These are phyloP conservation scores for Rhinolophus sinicus DNA, from an alignment of 2,113 vertebrate species.

Conservation along the genomic window DNA sequence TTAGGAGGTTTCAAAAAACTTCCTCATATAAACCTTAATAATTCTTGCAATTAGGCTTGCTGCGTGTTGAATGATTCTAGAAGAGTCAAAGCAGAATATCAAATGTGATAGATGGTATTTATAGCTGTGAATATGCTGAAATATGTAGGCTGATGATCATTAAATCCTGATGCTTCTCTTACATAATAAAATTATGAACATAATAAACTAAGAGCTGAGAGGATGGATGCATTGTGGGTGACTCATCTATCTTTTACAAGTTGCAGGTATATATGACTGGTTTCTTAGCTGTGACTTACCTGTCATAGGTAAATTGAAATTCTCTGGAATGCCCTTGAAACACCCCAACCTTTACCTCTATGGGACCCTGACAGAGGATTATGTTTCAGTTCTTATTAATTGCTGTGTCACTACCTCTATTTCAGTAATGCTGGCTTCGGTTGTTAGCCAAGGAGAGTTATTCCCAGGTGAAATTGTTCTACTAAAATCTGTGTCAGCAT, in stretches of 20 bases:
- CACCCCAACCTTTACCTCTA: background rate
- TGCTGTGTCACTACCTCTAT: background rate
- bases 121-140: slow-evolving; percentile 53
- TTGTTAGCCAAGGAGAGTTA: background rate
- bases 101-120: slow-evolving; percentile 41
- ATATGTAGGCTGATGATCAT: background rate
- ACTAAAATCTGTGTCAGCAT: slow-evolving; percentile 66
- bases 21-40: slow-evolving; percentile 45
- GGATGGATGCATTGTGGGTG: background rate
- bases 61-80: slow-evolving; percentile 44
- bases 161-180: slow-evolving; percentile 28
- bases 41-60: slow-evolving; percentile 29
- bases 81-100: slow-evolving; percentile 17
- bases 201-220: slow-evolving; percentile 12
- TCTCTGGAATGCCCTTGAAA: background rate
- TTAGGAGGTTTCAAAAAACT: slow-evolving; percentile 26
- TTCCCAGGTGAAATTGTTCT: slow-evolving; percentile 22
- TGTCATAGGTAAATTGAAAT: background rate
- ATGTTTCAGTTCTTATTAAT: background rate
- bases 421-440: background rate
- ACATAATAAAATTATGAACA: slow-evolving; percentile 47
- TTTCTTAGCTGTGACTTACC: background rate
- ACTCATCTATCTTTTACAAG: background rate
- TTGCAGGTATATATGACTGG: background rate
- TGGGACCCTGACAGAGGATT: background rate